Evolutionary conservation across 2,888 invertebrate species (phyloP), one percentile per base, ranked within the genome.

Genomic region (Phrixothrix hirtus): DNA sequence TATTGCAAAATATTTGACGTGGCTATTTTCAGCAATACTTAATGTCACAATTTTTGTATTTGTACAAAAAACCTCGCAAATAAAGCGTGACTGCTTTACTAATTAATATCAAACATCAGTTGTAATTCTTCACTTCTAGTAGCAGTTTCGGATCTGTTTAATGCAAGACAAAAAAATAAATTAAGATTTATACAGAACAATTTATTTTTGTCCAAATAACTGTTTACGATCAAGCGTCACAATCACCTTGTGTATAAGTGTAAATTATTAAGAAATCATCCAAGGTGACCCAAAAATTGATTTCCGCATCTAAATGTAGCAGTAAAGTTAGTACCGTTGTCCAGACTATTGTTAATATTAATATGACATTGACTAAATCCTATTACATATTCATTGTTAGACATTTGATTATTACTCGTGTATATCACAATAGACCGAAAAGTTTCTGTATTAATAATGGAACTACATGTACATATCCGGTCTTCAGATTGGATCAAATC

Each of bases 241-340:
- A 38, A 46, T 41, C 29, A 48, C 49, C 45, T 51, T 52, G 51
- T 43, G 37, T 39, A 14, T 29, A 31, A 49, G 35, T 47, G 11
- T 12, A 45, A 27, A 39, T 15, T 34, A 49, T 49, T 49, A 43
- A 36, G 34, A 37, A 30, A 48, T 39, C 46, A 34, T 37, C 49
- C 53, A 55, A 55, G 57, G 55, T 59, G 59, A 57, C 59, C 59
- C 49, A 55, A 55, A 53, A 55, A 55, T 45, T 55, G 49, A 55
- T 55, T 55, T 55, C 54, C 54, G 54, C 41, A 31, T 45, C 49
- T 45, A 49, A 41, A 41, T 42, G 45, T 55, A 55, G 44, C 15
- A 15, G 7, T 13, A 36, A 36, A 39, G 12, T 29, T 29, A 29
- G 32, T 39, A 41, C 45, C 27, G 45, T 39, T 54, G 43, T 41